Evolutionary conservation across 2,113 vertebrate genomes (phyloP).

Genomic region (Xyliphius kryptos): DNA sequence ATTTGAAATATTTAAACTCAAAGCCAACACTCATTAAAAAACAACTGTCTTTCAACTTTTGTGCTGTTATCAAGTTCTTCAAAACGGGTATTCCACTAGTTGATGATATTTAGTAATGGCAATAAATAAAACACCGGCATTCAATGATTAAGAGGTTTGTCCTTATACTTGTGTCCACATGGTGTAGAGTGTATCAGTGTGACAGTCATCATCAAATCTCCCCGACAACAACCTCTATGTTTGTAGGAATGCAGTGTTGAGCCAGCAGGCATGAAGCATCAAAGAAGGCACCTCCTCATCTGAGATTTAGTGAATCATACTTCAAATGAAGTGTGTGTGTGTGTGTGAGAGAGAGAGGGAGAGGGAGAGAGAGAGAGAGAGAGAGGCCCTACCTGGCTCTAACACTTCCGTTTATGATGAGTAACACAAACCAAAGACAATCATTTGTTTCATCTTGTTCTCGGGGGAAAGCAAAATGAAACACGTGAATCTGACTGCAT

Average conservation of each 20-base stretch:
- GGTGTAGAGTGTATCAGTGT: too few species aligned
- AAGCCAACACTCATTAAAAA: too few species aligned
- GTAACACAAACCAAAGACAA: not conserved
- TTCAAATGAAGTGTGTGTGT: too few species aligned
- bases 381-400: not conserved
- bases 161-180: too few species aligned
- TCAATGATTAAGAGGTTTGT: too few species aligned
- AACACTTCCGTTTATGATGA: slow-evolving; percentile 6
- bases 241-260: not conserved
- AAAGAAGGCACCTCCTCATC: slow-evolving; percentile 1
- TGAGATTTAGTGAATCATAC: slow-evolving; percentile 10
- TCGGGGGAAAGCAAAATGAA: not conserved
- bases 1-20: too few species aligned
- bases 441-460: not conserved
- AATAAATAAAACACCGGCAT: too few species aligned
- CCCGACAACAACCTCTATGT: not conserved
- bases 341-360: not conserved
- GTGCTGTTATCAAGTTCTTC: too few species aligned
- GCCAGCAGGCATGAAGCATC: slow-evolving; percentile 5
- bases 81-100: too few species aligned
- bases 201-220: too few species aligned
- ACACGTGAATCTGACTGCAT: not conserved
- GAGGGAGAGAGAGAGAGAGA: slow-evolving; percentile 19
- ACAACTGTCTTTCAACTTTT: too few species aligned
- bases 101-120: too few species aligned